phyloP scores from a whole-genome alignment of 2,797 vertebrate species.

The Aphelocoma californica region DNA sequence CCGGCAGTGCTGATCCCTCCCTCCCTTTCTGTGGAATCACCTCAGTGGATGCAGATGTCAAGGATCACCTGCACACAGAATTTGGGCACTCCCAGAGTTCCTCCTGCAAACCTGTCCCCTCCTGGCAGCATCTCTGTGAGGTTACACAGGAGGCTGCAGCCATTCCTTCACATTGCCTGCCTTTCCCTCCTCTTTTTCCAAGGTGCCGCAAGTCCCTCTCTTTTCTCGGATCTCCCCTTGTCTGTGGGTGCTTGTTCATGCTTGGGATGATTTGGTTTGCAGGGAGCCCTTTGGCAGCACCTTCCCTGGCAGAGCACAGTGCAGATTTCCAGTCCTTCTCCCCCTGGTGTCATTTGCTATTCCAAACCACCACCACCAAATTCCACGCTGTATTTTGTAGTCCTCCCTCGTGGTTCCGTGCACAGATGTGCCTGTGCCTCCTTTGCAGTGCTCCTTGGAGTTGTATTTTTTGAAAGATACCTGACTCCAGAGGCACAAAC shows the following conservation, averaged over 20 bases:
- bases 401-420: accelerated
- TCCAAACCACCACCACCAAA: background rate
- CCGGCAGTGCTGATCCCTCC: background rate
- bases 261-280: background rate
- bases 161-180: background rate
- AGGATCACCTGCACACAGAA: background rate
- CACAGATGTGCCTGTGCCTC: accelerated
- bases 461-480: accelerated
- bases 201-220: background rate
- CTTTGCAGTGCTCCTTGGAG: background rate
- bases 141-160: accelerated
- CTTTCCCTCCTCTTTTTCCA: background rate
- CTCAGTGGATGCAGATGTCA: accelerated
- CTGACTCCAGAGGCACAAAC: background rate
- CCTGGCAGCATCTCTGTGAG: accelerated
- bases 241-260: accelerated
- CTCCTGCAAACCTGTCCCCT: background rate
- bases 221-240: background rate
- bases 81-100: accelerated
- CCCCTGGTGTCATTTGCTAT: background rate
- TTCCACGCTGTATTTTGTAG: accelerated
- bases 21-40: background rate
- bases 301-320: background rate
- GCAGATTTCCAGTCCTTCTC: background rate
- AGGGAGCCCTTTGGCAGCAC: background rate